Evolutionary conservation across 2,113 vertebrate genomes (phyloP).

Genomic region (Platichthys stellatus): DNA sequence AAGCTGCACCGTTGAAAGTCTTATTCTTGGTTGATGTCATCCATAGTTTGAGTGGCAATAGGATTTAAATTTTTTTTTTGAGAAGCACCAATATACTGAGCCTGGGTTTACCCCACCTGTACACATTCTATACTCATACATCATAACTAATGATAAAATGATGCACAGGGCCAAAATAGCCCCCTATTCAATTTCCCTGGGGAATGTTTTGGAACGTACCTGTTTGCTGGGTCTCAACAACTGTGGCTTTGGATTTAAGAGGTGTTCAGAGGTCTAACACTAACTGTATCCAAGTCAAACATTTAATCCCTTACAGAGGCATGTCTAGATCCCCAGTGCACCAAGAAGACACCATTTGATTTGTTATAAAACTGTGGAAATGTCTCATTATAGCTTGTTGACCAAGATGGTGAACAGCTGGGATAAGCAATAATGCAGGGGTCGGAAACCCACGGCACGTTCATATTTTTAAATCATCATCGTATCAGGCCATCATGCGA

Average conservation of each 20-base stretch:
- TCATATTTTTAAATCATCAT: too few species aligned
- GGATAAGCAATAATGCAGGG: not conserved
- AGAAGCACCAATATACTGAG: not conserved
- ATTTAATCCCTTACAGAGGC: constrained; percentile 16
- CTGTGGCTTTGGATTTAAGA: too few species aligned
- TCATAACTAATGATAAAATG: constrained; percentile 17
- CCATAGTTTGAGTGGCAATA: not conserved
- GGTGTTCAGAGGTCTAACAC: too few species aligned
- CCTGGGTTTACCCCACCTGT: not conserved
- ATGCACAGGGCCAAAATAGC: constrained; percentile 10
- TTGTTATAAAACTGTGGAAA: not conserved
- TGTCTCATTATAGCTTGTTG: constrained; percentile 32
- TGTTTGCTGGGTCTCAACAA: too few species aligned
- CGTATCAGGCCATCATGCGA: too few species aligned
- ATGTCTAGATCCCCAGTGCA: not conserved
- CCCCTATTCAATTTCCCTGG: not conserved
- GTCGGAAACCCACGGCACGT: too few species aligned
- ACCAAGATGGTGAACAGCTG: constrained; percentile 7
- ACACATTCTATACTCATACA: not conserved
- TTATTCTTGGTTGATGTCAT: constrained; percentile 16
- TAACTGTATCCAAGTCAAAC: not conserved
- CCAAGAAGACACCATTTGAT: not conserved
- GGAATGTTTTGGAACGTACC: not conserved
- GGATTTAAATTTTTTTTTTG: constrained; percentile 20
- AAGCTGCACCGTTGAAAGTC: not conserved